Conservation (phyloP, 2,888 invertebrate genomes). For the Shargacucullia verbasci region DNA sequence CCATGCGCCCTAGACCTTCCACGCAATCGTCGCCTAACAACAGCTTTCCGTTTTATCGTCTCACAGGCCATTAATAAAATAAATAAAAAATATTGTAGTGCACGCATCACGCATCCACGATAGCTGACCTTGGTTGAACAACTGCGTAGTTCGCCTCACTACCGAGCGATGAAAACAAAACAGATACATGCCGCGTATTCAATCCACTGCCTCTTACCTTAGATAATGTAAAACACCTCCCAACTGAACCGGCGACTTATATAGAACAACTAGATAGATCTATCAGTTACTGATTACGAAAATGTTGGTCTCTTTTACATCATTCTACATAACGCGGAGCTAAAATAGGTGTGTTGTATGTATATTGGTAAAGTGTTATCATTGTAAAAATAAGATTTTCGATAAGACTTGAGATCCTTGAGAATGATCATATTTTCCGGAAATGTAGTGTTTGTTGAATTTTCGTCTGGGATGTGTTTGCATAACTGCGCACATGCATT, state of each 20-base stretch:
- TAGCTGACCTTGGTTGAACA: conserved; percentile 43
- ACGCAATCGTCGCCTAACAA: conserved; percentile 31
- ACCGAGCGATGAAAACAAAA: conserved; percentile 20
- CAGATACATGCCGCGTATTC: conserved; percentile 10
- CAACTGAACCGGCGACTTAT: conserved; percentile 15
- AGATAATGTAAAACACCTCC: conserved; percentile 11
- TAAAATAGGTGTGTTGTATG: conserved; percentile 15
- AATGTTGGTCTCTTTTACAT: conserved; percentile 41
- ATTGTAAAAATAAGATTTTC: neutral
- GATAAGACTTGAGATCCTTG: neutral
- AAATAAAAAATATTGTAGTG: conserved; percentile 48
- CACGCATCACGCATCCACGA: conserved; percentile 42
- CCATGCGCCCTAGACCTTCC: conserved; percentile 13
- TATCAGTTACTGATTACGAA: conserved; percentile 27
- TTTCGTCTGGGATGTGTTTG: conserved; percentile 7
- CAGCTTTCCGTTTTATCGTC: conserved; percentile 36
- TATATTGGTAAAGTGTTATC: conserved; percentile 5
- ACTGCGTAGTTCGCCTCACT: conserved; percentile 53
- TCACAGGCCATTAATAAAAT: conserved; percentile 45
- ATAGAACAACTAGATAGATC: neutral
- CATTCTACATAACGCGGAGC: conserved; percentile 18
- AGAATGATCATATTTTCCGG: neutral
- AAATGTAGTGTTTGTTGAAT: neutral
- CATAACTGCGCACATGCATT: conserved; percentile 1
- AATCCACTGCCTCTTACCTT: conserved; percentile 34